Evolutionary conservation across 2,113 vertebrate genomes (phyloP).

Genomic region (Lathamus discolor): DNA sequence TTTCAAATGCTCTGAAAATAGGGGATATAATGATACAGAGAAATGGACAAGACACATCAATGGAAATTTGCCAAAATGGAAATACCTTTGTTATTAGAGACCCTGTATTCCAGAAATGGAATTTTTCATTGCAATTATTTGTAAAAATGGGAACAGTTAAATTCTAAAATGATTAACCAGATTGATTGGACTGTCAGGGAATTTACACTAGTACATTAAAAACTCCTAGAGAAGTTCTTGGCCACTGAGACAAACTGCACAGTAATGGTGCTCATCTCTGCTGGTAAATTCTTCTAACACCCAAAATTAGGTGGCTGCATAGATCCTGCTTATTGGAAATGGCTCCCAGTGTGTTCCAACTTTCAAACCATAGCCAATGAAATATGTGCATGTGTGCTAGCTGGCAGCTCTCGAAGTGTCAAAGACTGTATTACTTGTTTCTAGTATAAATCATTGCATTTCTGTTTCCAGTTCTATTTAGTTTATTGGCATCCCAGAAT

Average conservation of each 20-base stretch:
- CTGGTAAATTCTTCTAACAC: background rate
- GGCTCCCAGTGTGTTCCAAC: background rate
- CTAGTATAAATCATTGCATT: background rate
- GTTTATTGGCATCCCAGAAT: constrained; percentile 21
- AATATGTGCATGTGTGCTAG: background rate
- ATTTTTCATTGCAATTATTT: background rate
- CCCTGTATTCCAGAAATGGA: background rate
- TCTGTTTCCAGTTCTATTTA: background rate
- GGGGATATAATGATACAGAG: background rate
- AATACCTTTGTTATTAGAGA: background rate
- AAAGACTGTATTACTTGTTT: background rate
- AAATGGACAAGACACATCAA: background rate
- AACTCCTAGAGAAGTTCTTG: background rate
- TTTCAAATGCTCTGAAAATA: background rate
- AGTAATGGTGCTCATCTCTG: background rate
- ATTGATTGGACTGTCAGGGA: background rate
- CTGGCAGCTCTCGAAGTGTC: background rate
- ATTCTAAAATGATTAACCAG: background rate
- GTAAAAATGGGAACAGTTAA: background rate
- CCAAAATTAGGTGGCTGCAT: background rate
- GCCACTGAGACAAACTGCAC: background rate
- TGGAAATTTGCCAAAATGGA: background rate
- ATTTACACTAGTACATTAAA: background rate
- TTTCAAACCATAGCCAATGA: background rate
- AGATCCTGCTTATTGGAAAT: background rate